Evolutionary conservation across 2,797 vertebrate species (phyloP).

Genomic region (Cyclura pinguis): DNA sequence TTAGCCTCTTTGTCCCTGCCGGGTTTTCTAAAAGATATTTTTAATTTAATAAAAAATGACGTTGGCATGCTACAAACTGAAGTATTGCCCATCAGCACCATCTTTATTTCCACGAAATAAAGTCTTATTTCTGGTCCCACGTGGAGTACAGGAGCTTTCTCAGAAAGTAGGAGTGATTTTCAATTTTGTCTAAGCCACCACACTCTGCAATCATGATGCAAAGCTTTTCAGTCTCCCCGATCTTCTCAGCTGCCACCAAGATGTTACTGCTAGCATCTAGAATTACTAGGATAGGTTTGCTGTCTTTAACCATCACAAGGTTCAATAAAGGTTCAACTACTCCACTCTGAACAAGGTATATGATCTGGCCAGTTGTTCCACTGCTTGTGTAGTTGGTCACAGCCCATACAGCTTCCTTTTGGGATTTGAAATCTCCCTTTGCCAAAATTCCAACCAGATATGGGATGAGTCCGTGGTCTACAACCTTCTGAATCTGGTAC

Average conservation of each 20-base stretch:
- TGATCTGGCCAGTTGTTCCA: constrained; percentile 93
- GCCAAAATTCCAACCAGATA: constrained; percentile 88
- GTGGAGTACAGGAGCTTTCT: background rate
- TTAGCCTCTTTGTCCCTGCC: no score
- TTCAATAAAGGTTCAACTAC: constrained; percentile 90
- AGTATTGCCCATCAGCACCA: background rate
- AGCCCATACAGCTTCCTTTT: constrained; percentile 98
- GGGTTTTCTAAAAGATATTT: background rate
- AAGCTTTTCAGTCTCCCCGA: constrained; percentile 93
- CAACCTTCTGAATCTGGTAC: constrained; percentile 93
- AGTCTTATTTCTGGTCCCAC: background rate
- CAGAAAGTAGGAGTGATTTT: constrained; percentile 62
- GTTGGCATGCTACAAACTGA: background rate
- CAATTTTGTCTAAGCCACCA: constrained; percentile 93
- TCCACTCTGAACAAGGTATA: constrained; percentile 92
- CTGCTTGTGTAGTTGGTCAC: constrained; percentile 97
- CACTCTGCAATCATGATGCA: constrained; percentile 95
- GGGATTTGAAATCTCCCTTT: constrained; percentile 96
- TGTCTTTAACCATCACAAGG: constrained; percentile 91
- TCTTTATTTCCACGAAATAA: background rate
- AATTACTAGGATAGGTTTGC: constrained; percentile 93
- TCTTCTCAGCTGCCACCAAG: constrained; percentile 94
- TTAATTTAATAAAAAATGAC: background rate
- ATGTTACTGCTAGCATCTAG: constrained; percentile 95
- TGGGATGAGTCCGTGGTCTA: constrained; percentile 90